Base-by-base conservation (phyloP, 2,113 vertebrate genomes). In the Oryzias javanicus region DNA sequence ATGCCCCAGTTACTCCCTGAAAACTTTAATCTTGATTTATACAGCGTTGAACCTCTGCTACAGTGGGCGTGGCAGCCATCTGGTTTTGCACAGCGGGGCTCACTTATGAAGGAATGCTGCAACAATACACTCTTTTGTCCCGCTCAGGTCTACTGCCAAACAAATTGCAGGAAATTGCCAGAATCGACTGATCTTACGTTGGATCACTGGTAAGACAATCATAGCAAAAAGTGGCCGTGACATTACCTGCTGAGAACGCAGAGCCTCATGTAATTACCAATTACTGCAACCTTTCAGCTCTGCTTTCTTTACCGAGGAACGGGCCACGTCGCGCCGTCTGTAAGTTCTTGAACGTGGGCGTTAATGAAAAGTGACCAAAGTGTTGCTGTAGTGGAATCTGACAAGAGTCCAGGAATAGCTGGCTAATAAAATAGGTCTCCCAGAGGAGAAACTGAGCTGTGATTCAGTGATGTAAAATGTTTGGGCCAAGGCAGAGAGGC, bases 391-490 rank as follows among this genome's bases (percentile, higher is more conserved):
- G 67, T 68, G 65, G 76, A 81, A 74, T 78, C 76, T 86, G 81
- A 80, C 73, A 75, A 63, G 53, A 57, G 68, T 76, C 88, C 82
- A 89, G 83, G 89, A 89, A 89, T 89, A 91, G 87, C 62, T 49
- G 58, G 67, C 49, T 70, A 89, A 89, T 83, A 83, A 82, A 88
- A 74, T 59, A 70, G 49, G 70, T 66, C 29, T n/a, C 67, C 18
- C 49, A 45, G 71, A 79, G 79, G 60, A 58, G 71, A 72, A 79
- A 27, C 60, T 57, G 70, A 56, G 55, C 64, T 48, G 55, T 88
- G 86, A 89, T 76, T 90, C 88, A 90, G 59, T 55, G 44, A 55
- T 78, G 72, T 78, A 72, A 88, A 88, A 89, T 86, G 83, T 86
- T 86, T 82, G 60, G 63, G 57, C 69, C 54, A 60, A 42, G 54